Base-by-base conservation (phyloP, 64 coral and sea anemone species). In the Montipora capricornis region DNA sequence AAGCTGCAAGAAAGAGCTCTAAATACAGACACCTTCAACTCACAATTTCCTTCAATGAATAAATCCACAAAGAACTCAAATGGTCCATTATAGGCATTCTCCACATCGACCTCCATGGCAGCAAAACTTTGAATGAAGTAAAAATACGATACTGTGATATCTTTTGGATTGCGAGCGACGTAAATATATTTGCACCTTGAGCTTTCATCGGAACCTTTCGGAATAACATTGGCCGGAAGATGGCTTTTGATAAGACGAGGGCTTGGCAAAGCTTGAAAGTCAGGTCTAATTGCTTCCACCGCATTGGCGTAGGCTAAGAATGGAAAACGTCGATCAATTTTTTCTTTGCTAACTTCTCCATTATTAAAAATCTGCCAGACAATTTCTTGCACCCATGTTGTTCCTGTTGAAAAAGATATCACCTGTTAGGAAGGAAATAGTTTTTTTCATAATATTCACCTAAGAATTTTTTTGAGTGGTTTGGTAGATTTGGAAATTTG, bases 201-300 rank as follows among this genome's bases (percentile, higher is more conserved):
- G n/a, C 51, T 44, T 7, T 45, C 44, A 81, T 74, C 74, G 64
- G 61, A 59, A 47, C 89, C 60, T 66, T 67, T 81, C 4, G 89
- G 89, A 47, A 73, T 64, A 16, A 67, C 12, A 29, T 26, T 52
- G 64, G 78, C 24, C 2, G 26, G 19, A 45, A 90, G 70, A 50
- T 90, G 88, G 50, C 73, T 90, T 58, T 90, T 90, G n/a, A 90
- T 78, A 4, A 90, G 50, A 8, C 88, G 88, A 44, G 88, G 88
- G 70, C 70, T 74, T 77, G 55, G 58, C 51, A 76, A 50, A 14
- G 37, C 7, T 53, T 80, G 2, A 3, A 55, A 45, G 75, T 78
- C 75, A 44, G 53, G 53, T 57, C 11, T 57, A 3, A 29, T 24
- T 0, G 20, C 5, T 5, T 17, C 4, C 20, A 79, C 74, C 5